Evolutionary conservation across 2,113 vertebrate genomes (phyloP).

Genomic region (Pogona vitticeps): DNA sequence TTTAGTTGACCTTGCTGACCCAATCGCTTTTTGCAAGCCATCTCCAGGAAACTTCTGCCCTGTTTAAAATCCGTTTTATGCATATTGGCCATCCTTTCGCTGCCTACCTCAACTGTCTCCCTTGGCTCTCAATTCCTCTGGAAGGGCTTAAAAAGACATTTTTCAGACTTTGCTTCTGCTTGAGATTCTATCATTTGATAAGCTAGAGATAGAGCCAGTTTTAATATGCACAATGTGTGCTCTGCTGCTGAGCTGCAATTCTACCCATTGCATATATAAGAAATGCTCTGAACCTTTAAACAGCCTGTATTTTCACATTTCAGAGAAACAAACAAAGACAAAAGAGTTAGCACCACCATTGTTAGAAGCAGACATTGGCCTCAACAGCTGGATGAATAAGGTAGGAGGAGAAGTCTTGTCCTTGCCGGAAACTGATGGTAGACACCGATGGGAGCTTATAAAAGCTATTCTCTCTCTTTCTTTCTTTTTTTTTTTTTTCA

Average conservation of each 20-base stretch:
- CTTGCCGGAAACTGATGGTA: neutral
- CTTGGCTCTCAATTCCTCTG: neutral
- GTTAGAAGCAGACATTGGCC: neutral
- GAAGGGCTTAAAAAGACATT: rapidly evolving
- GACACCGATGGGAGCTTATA: no score
- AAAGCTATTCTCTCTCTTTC: no score
- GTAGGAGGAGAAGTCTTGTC: no score
- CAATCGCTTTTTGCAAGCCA: neutral
- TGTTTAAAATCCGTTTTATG: neutral
- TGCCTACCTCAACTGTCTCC: neutral
- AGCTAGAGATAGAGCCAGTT: neutral
- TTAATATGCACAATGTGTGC: neutral
- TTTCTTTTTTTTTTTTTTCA: no score
- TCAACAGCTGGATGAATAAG: neutral
- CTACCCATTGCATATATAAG: constrained; percentile 34
- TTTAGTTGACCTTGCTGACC: neutral
- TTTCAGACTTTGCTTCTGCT: neutral
- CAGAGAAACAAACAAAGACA: constrained; percentile 26
- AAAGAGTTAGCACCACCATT: constrained; percentile 20
- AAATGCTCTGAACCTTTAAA: constrained; percentile 53
- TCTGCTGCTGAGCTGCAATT: neutral
- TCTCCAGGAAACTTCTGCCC: neutral
- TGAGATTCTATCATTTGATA: neutral
- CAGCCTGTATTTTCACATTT: constrained; percentile 18
- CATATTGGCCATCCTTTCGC: neutral